Percentiles rank a stretch among this genome's conserved stretches.
Conservation (phyloP, 1,140 invertebrate species). For the Drosophila nigromelanica region DNA sequence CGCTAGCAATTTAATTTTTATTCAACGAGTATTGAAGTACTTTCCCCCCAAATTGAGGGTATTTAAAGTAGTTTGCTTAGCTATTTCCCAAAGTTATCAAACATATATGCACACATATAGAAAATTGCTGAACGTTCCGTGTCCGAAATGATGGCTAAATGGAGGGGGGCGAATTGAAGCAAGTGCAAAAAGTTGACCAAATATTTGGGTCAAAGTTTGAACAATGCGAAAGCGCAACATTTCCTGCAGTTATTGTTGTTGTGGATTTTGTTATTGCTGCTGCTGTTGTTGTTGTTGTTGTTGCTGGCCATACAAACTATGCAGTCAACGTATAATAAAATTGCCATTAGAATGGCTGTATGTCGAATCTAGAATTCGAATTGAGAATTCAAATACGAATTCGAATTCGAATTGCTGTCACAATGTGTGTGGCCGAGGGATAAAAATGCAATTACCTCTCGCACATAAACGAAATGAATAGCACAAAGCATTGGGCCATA, state of each 20-base stretch:
- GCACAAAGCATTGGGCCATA: conserved; percentile 49
- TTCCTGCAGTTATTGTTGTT: conserved; percentile 23
- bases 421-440: conserved; percentile 47
- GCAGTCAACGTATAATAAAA: conserved; percentile 11
- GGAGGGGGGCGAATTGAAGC: no score
- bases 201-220: conserved; percentile 73
- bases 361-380: conserved; percentile 6
- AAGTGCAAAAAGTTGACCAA: conserved; percentile 47
- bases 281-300: conserved; percentile 10
- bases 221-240: conserved; percentile 57
- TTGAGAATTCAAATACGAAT: neutral
- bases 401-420: conserved; percentile 33
- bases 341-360: conserved; percentile 8
- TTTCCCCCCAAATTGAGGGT: conserved; percentile 5
- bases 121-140: no score
- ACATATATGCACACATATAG: no score
- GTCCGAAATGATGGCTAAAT: no score
- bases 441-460: conserved; percentile 77
- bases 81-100: no score
- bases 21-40: no score
- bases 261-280: no score
- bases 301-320: conserved; percentile 29
- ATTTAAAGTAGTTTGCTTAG: no score
- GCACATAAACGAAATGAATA: conserved; percentile 56
- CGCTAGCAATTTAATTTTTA: no score